Evolutionary conservation across 1,140 invertebrate genomes (phyloP).

Genomic region (Drosophila varians): DNA sequence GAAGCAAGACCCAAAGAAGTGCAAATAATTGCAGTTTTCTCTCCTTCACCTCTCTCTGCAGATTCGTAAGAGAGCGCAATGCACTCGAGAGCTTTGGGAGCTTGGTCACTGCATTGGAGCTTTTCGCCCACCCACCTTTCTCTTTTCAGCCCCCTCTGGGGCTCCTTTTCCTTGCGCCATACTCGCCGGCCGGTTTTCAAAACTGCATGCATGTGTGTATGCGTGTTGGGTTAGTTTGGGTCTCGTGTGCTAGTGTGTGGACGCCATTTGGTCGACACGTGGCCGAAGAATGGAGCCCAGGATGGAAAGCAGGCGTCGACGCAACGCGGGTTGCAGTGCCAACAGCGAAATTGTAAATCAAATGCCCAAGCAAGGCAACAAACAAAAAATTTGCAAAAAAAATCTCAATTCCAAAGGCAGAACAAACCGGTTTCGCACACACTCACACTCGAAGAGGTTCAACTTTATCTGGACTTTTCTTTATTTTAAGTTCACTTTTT

Average conservation of each 20-base stretch:
- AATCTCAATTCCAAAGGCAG: conserved; percentile 39
- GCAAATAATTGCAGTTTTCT: conserved; percentile 80
- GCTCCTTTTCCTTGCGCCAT: conserved; percentile 35
- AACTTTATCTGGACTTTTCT: conserved; percentile 79
- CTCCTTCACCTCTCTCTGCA: conserved; percentile 8
- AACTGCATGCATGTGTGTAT: conserved; percentile 17
- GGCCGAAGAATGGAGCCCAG: conserved; percentile 67
- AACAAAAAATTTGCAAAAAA: conserved; percentile 48
- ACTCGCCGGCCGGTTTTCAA: conserved; percentile 71
- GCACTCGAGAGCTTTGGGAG: conserved; percentile 65
- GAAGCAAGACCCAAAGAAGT: conserved; percentile 67
- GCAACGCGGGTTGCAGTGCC: conserved; percentile 13
- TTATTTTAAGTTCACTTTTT: conserved; percentile 81
- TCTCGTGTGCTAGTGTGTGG: conserved; percentile 55
- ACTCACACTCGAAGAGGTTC: conserved; percentile 15
- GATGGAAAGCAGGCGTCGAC: conserved; percentile 28
- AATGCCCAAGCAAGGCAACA: conserved; percentile 57
- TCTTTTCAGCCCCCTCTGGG: not conserved
- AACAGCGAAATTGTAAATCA: conserved; percentile 8
- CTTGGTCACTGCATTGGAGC: conserved; percentile 48
- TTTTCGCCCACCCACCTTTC: conserved; percentile 34
- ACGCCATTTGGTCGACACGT: conserved; percentile 77
- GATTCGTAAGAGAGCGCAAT: conserved; percentile 36
- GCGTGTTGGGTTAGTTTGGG: too few relatives aligned
- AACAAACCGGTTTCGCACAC: conserved; percentile 64